Base-by-base conservation (phyloP, 2,888 invertebrate species). In the Drosophila pseudotalamancana region DNA sequence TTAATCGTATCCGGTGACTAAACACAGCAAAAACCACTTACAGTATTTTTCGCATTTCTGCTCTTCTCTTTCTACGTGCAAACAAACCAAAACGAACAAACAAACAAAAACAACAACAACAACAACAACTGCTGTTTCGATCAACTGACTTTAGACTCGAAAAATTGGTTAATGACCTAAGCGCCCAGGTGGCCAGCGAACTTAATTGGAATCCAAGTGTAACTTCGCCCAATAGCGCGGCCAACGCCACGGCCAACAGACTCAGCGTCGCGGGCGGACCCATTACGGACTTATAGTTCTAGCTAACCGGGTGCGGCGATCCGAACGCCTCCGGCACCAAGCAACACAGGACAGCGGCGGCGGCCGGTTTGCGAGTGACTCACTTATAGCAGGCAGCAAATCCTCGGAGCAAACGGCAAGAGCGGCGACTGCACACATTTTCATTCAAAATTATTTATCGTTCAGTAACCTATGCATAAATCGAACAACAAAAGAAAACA, bases 201-300 rank as follows among this genome's bases (percentile, higher is more conserved):
- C 21, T 54, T 31, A 82, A 67, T 50, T 72, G 75, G 78, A 78
- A 56, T 49, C 40, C 70, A 31, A 66, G 35, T 53, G 25, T 27
- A 27, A 27, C 14, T 19, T 19, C 74, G 32, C 45, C 70, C 46
- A 34, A 62, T 48, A 72, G 72, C 39, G 48, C 59, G 18, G 50
- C 69, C 14, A 59, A 69, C 50, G 29, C 60, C 25, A 34, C 25
- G 43, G 46, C 42, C 51, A 31, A 77, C 46, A 91, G 90, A 78
- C 72, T 91, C 72, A 90, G 90, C 77, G 81, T 90, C 48, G 89
- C 91, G 45, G 91, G 91, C 25, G 85, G 81, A 73, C 91, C 91
- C 35, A 90, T 91, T 60, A 91, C 91, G 32, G 91, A 91, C 78
- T 91, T 91, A 90, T 91, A 91, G 90, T 90, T 89, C 70, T 89